These are phyloP conservation scores for Ephydatia muelleri DNA, from an alignment of 37 sponge, comb jelly and placozoan species.

Conservation along the genomic window DNA sequence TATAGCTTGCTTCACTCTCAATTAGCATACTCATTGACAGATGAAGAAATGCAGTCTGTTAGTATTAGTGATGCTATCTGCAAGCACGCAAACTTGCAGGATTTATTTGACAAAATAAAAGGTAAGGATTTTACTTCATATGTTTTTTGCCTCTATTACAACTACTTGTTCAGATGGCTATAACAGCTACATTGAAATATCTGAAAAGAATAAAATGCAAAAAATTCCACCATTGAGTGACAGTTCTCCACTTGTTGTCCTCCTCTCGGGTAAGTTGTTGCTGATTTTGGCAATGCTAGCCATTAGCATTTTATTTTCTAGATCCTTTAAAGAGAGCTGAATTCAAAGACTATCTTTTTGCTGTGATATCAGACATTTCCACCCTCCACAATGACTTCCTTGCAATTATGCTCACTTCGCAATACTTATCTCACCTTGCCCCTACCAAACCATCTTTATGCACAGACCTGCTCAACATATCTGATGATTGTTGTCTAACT, in stretches of 20 bases:
- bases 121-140: slow-evolving; percentile 11
- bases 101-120: slow-evolving; percentile 64
- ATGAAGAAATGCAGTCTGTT: slow-evolving; percentile 42
- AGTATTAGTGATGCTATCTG: slow-evolving; percentile 56
- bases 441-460: not conserved
- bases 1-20: slow-evolving; percentile 80
- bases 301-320: not conserved
- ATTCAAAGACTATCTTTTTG: not conserved
- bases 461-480: not conserved
- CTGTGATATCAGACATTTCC: not conserved
- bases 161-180: slow-evolving; percentile 12
- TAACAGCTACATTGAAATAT: not conserved
- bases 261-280: not conserved
- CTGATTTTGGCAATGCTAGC: not conserved
- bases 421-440: not conserved
- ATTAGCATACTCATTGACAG: slow-evolving; percentile 58
- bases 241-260: not conserved
- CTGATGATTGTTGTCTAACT: not conserved
- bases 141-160: slow-evolving; percentile 31
- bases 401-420: not conserved
- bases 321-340: not conserved
- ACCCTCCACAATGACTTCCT: not conserved
- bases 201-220: not conserved
- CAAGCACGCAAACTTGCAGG: slow-evolving; percentile 25
- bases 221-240: not conserved